These are phyloP conservation scores for Mythimna vitellina DNA, from an alignment of 2,888 invertebrate species.

Conservation along the genomic window DNA sequence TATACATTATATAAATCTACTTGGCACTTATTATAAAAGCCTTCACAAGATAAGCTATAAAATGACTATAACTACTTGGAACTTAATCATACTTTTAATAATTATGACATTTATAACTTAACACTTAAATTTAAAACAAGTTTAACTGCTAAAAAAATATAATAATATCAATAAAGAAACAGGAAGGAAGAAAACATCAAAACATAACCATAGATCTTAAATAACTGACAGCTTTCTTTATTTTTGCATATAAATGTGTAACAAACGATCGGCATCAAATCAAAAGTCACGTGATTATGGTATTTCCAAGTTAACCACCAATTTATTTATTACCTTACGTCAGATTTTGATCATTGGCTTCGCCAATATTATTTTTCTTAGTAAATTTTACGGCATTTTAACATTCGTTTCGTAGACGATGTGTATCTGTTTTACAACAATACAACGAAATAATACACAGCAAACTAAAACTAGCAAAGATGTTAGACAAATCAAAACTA, in stretches of 20 bases:
- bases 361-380: not conserved
- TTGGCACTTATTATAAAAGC: not conserved
- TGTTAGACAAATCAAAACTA: too few relatives aligned
- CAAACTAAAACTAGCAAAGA: too few relatives aligned
- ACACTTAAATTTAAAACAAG: not conserved
- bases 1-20: not conserved
- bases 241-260: constrained; percentile 12
- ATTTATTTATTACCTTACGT: not conserved
- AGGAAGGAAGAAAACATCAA: constrained; percentile 7
- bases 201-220: not conserved
- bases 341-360: not conserved
- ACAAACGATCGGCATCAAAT: not conserved
- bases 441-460: too few relatives aligned
- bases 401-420: too few relatives aligned
- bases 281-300: not conserved
- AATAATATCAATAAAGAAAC: constrained; percentile 6
- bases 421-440: too few relatives aligned
- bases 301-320: not conserved
- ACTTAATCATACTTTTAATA: constrained; percentile 7
- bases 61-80: constrained; percentile 2
- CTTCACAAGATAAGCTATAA: constrained; percentile 5
- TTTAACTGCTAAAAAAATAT: not conserved
- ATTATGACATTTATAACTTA: constrained; percentile 3
- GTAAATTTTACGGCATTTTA: too few relatives aligned
- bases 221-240: constrained; percentile 28